Base-by-base conservation (phyloP, 2,888 invertebrate genomes). In the Oeneis ivallda region DNA sequence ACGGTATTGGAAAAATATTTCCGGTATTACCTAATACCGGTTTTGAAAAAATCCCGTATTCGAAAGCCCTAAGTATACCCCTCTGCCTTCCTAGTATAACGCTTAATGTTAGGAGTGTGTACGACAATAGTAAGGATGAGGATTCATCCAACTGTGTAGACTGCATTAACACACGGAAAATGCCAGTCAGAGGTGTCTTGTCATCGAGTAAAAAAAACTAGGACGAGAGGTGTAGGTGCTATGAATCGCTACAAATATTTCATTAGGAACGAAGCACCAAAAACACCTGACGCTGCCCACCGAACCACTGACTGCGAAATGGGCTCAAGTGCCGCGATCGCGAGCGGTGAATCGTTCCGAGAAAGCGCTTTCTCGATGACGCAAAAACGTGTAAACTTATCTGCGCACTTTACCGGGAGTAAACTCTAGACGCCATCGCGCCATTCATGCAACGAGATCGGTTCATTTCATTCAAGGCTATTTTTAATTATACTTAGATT, bases 281-380 rank as follows among this genome's bases (percentile, higher is more conserved):
- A 52, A 58, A 39, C 54, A 60, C 39, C 65, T 60, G 65, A 39
- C 39, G 54, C 7, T 43, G 19, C 50, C 17, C 10, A 37, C 15
- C 49, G 62, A 62, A 41, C 17, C 10, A 37, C 15, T 41, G 62
- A 62, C 49, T 63, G 62, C 65, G 47, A 66, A 68, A 67, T 59
- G 68, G 70, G 70, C 67, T 69, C 70, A 71, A 70, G 64, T 45
- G 47, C 47, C 7, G 17, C 54, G 15, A 50, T 8, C 60, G 50
- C 37, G 45, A 26, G 47, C 54, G 57, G 59, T 65, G 66, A 66
- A 32, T 66, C 59, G 69, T 63, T 62, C 67, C 68, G 74, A 70
- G 75, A 74, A 74, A 75, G 74, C 74, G 75, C 73, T 75, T 76
- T 76, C 76, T 71, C 70, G 56, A 45, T 72, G 73, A 72, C 68